Evolutionary conservation across 2,113 vertebrate species (phyloP).

Genomic region (Apodemus sylvaticus): DNA sequence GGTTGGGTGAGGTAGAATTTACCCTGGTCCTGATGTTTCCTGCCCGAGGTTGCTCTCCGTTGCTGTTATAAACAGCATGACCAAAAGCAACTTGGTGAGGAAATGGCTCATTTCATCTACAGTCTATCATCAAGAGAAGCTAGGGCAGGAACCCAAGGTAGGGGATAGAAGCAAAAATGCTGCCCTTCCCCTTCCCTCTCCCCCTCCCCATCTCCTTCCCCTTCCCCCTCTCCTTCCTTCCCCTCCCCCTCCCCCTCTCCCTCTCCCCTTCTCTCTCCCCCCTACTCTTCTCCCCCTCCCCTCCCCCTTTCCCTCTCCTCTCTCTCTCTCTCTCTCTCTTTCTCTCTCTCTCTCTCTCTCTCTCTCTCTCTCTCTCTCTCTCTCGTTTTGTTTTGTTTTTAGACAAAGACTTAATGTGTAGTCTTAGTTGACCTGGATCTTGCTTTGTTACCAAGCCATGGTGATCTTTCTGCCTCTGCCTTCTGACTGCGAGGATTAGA

Average conservation of each 20-base stretch:
- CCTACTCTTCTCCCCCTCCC: rapidly evolving
- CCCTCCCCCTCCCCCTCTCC: rapidly evolving
- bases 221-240: too few species aligned
- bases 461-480: background rate
- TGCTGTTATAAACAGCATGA: background rate
- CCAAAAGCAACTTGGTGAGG: background rate
- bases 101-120: background rate
- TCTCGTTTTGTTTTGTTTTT: background rate
- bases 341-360: too few species aligned
- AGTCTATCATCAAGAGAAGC: background rate
- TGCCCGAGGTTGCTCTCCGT: background rate
- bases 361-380: too few species aligned
- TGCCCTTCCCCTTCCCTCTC: background rate
- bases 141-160: background rate
- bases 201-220: background rate
- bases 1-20: background rate
- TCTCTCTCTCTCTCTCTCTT: too few species aligned
- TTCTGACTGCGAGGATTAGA: background rate
- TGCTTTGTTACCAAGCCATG: background rate
- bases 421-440: background rate
- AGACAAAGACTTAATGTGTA: background rate
- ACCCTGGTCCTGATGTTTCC: background rate
- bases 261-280: rapidly evolving
- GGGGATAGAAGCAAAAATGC: background rate
- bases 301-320: too few species aligned